phyloP scores from a whole-genome alignment of 1,140 invertebrate species.

The Drosophila nigrodunni region DNA sequence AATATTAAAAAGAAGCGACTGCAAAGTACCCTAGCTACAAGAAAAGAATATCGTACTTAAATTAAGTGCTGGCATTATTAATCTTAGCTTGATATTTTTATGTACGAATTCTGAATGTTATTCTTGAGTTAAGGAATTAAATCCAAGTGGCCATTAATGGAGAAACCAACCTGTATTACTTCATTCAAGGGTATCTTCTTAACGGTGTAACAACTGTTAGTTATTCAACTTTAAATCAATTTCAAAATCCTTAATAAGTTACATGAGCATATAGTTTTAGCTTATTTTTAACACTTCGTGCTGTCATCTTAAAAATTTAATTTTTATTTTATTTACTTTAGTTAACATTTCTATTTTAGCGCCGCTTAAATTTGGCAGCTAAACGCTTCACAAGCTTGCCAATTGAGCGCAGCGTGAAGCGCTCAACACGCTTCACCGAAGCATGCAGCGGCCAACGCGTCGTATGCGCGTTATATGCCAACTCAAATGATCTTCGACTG shows the following conservation, averaged over 20 bases:
- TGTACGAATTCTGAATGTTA: too few relatives aligned
- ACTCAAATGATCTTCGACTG: conserved; percentile 60
- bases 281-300: neutral
- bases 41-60: too few relatives aligned
- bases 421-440: conserved; percentile 80
- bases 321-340: neutral
- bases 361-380: conserved; percentile 51
- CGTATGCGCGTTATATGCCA: conserved; percentile 74
- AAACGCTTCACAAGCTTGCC: conserved; percentile 67
- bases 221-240: conserved; percentile 15
- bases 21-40: too few relatives aligned
- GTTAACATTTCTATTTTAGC: conserved; percentile 45
- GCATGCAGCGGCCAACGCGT: conserved; percentile 64
- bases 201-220: too few relatives aligned
- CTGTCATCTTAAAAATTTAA: neutral
- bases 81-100: too few relatives aligned
- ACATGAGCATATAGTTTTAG: conserved; percentile 3
- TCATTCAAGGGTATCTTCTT: too few relatives aligned
- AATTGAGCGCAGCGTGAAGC: conserved; percentile 72
- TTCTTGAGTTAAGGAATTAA: too few relatives aligned
- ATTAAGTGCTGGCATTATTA: too few relatives aligned
- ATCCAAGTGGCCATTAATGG: too few relatives aligned
- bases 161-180: too few relatives aligned
- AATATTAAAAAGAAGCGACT: too few relatives aligned
- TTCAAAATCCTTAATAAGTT: too few relatives aligned